A percentile compares a stretch with the other conserved stretches of the same genome.
Conservation (phyloP, 1,140 invertebrate species). For the Mesaphorura yosii region DNA sequence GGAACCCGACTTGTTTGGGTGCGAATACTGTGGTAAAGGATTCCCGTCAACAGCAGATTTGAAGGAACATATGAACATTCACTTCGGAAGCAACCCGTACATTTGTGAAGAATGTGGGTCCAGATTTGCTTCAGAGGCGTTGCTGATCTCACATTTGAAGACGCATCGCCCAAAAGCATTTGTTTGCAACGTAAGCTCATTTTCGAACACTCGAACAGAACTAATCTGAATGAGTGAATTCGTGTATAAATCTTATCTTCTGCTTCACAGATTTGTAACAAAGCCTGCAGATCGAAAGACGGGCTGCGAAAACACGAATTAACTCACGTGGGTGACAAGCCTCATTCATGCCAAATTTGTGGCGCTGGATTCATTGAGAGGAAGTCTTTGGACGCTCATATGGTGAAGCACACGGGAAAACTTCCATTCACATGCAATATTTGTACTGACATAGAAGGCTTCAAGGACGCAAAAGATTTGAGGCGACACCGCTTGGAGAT, state of each 20-base stretch:
- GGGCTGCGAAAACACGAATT: slow-evolving; percentile 37
- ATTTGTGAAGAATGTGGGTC: slow-evolving; percentile 17
- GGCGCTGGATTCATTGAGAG: slow-evolving; percentile 45
- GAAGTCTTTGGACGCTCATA: slow-evolving; percentile 23
- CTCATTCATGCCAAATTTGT: slow-evolving; percentile 49
- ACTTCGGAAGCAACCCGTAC: slow-evolving; percentile 16
- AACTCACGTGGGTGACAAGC: slow-evolving; percentile 50
- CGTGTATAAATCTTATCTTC: slow-evolving; percentile 7
- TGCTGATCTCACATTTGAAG: slow-evolving; percentile 17
- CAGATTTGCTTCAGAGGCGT: slow-evolving; percentile 8
- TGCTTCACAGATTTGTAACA: slow-evolving; percentile 15
- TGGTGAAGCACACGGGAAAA: slow-evolving; percentile 21
- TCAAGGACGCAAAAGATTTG: slow-evolving; percentile 22
- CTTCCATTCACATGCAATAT: slow-evolving; percentile 19
- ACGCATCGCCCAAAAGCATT: slow-evolving; percentile 14
- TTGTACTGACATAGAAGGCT: slow-evolving; percentile 18
- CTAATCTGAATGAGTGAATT: neutral
- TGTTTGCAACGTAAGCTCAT: slow-evolving; percentile 12
- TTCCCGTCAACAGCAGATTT: neutral
- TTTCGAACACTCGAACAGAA: neutral
- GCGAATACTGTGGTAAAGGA: slow-evolving; percentile 17
- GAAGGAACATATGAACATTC: slow-evolving; percentile 4
- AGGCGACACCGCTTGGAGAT: slow-evolving; percentile 11
- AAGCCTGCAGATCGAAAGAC: slow-evolving; percentile 19
- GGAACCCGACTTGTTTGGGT: slow-evolving; percentile 4